A percentile compares a stretch with the other conserved stretches of the same genome.
Evolutionary conservation across 2,113 vertebrate genomes (phyloP).

Genomic region (Platichthys flesus): DNA sequence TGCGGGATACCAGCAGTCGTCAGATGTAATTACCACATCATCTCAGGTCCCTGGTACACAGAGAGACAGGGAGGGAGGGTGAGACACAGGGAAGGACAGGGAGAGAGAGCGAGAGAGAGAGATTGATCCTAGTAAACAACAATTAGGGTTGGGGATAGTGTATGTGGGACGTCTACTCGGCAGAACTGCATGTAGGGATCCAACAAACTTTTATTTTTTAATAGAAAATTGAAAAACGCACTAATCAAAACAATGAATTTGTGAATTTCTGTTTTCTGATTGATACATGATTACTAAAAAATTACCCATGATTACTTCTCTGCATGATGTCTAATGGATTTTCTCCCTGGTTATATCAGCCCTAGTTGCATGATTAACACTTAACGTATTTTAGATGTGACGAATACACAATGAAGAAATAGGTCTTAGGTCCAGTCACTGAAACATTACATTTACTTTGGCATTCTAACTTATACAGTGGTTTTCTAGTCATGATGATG

Average conservation of each 20-base stretch:
- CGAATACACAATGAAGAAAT: neutral
- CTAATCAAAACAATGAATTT: neutral
- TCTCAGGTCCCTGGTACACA: slow-evolving; percentile 67
- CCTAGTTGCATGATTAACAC: neutral
- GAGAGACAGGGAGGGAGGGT: slow-evolving; percentile 32
- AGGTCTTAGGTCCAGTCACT: neutral
- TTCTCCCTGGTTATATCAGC: neutral
- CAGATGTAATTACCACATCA: slow-evolving; percentile 82
- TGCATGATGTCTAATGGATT: neutral
- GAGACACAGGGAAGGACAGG: slow-evolving; percentile 33
- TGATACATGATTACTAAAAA: neutral
- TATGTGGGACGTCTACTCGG: slow-evolving; percentile 64
- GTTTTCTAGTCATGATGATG: too few relatives aligned
- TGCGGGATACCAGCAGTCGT: slow-evolving; percentile 75
- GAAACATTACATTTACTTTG: too few relatives aligned
- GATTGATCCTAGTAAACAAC: slow-evolving; percentile 79
- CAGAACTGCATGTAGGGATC: slow-evolving; percentile 26
- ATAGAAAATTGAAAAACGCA: neutral
- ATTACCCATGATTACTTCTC: neutral
- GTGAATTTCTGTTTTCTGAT: neutral
- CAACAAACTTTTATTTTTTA: neutral
- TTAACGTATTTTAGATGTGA: neutral
- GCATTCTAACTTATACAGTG: too few relatives aligned
- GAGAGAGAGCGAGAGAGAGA: slow-evolving; percentile 59
- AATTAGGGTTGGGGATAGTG: slow-evolving; percentile 78